phyloP scores from a whole-genome alignment of 2,113 vertebrate genomes.

The Vulpes ferrilata region DNA sequence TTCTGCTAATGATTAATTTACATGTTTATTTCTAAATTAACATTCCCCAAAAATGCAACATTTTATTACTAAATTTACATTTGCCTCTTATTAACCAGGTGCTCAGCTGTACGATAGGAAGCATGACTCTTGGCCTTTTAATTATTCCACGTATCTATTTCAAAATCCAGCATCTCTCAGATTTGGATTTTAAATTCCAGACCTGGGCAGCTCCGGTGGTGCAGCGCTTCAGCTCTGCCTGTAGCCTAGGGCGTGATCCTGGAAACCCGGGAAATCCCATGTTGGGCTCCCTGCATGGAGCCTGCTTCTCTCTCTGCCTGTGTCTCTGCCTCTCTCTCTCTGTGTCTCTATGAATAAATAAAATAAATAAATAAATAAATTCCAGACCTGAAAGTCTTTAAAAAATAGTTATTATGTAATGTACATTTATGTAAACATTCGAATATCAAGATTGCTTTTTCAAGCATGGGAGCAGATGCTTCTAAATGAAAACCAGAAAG shows the following conservation, averaged over 20 bases:
- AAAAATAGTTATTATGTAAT: background rate
- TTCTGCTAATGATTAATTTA: background rate
- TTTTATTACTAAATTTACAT: background rate
- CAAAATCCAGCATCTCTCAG: background rate
- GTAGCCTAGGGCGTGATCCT: no score
- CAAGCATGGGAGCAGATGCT: background rate
- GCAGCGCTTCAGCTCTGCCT: no score
- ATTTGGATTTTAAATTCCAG: slow-evolving; percentile 37
- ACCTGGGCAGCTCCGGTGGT: no score
- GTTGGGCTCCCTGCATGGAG: no score
- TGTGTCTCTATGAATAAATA: no score
- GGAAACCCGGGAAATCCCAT: no score
- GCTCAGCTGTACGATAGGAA: background rate
- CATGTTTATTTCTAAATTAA: slow-evolving; percentile 47
- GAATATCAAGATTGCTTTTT: background rate
- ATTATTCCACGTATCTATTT: background rate
- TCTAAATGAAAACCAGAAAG: slow-evolving; percentile 38
- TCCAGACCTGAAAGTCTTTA: background rate
- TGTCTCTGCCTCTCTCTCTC: no score
- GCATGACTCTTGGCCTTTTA: background rate
- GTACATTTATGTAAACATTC: background rate
- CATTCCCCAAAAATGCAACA: background rate
- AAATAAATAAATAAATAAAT: background rate
- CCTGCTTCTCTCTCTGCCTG: no score
- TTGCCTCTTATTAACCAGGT: background rate